Base-by-base conservation (phyloP, 2,888 invertebrate genomes). In the Chrysolina americana region DNA sequence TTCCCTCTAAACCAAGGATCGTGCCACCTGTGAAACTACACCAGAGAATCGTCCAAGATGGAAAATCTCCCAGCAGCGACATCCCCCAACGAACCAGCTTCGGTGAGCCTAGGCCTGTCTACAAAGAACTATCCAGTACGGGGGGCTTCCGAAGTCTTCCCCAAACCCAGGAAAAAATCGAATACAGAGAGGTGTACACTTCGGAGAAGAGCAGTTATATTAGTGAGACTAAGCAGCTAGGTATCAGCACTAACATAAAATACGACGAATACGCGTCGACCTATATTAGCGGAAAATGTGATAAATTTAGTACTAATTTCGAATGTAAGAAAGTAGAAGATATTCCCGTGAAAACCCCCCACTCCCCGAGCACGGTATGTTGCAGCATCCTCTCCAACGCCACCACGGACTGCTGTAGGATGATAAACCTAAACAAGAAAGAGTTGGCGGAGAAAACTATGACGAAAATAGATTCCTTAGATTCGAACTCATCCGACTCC, bases 401-500 rank as follows among this genome's bases (percentile, higher is more conserved):
- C 2, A 83, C 88, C 11, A 86, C 87, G 62, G 89, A 89, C 72
- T 89, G 89, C 79, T 89, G 89, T 76, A 88, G 88, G 0, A 88
- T 89, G 65, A 86, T 89, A 68, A 85, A 86, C 41, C 82, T 85
- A 68, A 83, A 85, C 56, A 87, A 87, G 73, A 87, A 88, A 74
- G 87, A 87, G 70, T 78, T 87, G 41, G 80, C 78, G 41, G 84
- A 84, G 65, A 87, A 86, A 80, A 79, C 82, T 4, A 84, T 88
- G 79, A 84, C 85, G 4, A 88, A 88, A 83, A 84, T 87, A 64
- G 88, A 88, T 76, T 88, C 88, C 1, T 78, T 88, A 36, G 89
- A 89, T 79, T 88, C 88, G 4, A 88, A 88, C 73, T 88, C 88
- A 4, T 89, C 89, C 4, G 88, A 88, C 80, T 89, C 89, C 0